Evolutionary conservation across 2,888 invertebrate genomes (phyloP).

Genomic region (Cephus rjabovi): DNA sequence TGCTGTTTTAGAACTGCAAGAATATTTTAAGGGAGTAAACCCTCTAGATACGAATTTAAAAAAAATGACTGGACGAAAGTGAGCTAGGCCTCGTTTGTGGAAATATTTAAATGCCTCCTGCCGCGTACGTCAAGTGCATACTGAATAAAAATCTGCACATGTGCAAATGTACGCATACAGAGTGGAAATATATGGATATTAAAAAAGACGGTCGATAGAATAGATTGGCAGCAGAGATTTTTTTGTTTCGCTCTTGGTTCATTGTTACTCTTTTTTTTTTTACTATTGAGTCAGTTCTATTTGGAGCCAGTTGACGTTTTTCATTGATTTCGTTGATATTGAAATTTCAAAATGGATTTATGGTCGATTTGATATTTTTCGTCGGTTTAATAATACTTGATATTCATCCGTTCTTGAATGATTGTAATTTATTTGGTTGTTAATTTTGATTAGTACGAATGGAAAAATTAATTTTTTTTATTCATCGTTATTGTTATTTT

Average conservation of each 20-base stretch:
- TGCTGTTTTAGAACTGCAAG: neutral
- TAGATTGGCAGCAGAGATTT: neutral
- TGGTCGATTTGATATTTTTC: neutral
- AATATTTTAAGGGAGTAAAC: conserved; percentile 12
- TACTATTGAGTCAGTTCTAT: neutral
- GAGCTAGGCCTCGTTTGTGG: neutral
- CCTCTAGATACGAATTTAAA: conserved; percentile 29
- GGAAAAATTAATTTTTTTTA: neutral
- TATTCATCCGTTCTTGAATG: neutral
- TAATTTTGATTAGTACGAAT: neutral
- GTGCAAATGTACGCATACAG: neutral
- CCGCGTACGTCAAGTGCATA: neutral
- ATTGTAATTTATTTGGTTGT: neutral
- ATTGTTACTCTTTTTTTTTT: neutral
- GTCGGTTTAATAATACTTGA: neutral
- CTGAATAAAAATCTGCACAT: neutral
- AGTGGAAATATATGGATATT: neutral
- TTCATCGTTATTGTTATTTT: neutral
- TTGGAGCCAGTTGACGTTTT: neutral
- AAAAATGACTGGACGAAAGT: neutral
- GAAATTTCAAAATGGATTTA: neutral
- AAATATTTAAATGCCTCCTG: neutral
- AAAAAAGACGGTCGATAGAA: neutral
- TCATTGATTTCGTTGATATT: neutral
- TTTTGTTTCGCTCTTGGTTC: neutral